Percentiles rank a stretch among this genome's conserved stretches.
These are phyloP conservation scores for Aphelenchoides besseyi DNA, from an alignment of 1,140 invertebrate genomes.

Conservation along the genomic window DNA sequence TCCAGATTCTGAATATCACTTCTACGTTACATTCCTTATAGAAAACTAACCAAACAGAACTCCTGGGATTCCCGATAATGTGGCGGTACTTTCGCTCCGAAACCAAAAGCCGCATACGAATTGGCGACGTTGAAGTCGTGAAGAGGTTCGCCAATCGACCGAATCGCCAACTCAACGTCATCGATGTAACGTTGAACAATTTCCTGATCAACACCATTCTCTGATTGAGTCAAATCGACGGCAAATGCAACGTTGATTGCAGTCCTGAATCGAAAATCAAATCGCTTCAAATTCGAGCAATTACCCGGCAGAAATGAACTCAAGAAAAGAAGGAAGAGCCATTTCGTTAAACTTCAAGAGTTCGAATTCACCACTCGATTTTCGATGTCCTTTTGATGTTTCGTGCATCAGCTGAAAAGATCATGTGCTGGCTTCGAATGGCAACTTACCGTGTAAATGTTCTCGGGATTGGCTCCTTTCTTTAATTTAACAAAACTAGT, in stretches of 20 bases:
- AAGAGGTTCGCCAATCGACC: conserved; percentile 1
- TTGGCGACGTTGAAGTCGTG: conserved; percentile 33
- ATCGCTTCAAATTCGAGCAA: background rate
- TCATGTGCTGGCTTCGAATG: background rate
- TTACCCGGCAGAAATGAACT: conserved; percentile 48
- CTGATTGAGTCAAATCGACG: conserved; percentile 53
- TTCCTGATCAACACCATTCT: conserved; percentile 30
- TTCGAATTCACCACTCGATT: conserved; percentile 51
- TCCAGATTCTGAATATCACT: conserved; percentile 42
- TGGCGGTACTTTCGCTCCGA: conserved; percentile 56
- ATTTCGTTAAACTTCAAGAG: conserved; percentile 46
- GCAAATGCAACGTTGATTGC: conserved; percentile 50
- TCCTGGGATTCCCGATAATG: conserved; percentile 56
- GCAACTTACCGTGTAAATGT: conserved; percentile 47
- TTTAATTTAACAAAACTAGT: conserved; percentile 41
- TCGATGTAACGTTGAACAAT: conserved; percentile 42
- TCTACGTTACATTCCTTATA: background rate
- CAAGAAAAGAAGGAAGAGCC: conserved; percentile 49
- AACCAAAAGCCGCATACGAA: conserved; percentile 54
- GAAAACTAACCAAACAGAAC: conserved; percentile 52
- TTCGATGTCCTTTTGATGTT: conserved; percentile 38
- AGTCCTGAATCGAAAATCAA: conserved; percentile 30
- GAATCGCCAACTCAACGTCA: conserved; percentile 49
- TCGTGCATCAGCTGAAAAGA: conserved; percentile 43
- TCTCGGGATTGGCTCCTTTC: conserved; percentile 31